Evolutionary conservation across 2,888 invertebrate genomes (phyloP).

Genomic region (Drosophila imparisetae): DNA sequence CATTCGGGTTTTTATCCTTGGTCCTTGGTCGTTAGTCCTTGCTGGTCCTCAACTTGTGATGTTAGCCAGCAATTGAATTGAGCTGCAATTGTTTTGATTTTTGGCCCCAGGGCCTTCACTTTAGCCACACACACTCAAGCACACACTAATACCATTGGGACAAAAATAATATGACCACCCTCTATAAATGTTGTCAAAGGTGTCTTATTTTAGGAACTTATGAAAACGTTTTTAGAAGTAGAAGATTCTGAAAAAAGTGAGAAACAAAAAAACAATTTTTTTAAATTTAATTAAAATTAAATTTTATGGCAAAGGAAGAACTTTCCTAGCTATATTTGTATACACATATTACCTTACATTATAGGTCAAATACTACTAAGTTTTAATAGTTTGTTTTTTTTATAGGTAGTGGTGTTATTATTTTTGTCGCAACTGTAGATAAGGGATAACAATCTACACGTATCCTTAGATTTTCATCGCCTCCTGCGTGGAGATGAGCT

Average conservation of each 20-base stretch:
- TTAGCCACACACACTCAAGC: conserved; percentile 31
- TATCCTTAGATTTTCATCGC: conserved; percentile 27
- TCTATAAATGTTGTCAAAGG: not conserved
- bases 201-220: not conserved
- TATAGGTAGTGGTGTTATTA: not conserved
- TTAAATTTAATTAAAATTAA: not conserved
- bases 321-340: not conserved
- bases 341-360: not conserved
- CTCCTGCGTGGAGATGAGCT: conserved; percentile 35
- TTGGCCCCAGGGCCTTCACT: conserved; percentile 66
- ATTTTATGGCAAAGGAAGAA: too few species aligned
- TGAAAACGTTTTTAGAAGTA: not conserved
- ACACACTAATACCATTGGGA: conserved; percentile 7
- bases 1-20: conserved; percentile 23
- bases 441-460: conserved; percentile 15
- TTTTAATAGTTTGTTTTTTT: not conserved
- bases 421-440: not conserved
- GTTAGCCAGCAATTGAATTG: conserved; percentile 68
- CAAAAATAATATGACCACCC: not conserved
- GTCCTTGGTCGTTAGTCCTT: conserved; percentile 18
- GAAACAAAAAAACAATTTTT: not conserved
- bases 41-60: conserved; percentile 23
- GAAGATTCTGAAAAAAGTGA: not conserved
- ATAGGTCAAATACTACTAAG: too few species aligned
- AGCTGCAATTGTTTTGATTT: conserved; percentile 78